These are phyloP conservation scores for Steinernema feltiae DNA, from an alignment of 1,140 invertebrate species.

Conservation along the genomic window DNA sequence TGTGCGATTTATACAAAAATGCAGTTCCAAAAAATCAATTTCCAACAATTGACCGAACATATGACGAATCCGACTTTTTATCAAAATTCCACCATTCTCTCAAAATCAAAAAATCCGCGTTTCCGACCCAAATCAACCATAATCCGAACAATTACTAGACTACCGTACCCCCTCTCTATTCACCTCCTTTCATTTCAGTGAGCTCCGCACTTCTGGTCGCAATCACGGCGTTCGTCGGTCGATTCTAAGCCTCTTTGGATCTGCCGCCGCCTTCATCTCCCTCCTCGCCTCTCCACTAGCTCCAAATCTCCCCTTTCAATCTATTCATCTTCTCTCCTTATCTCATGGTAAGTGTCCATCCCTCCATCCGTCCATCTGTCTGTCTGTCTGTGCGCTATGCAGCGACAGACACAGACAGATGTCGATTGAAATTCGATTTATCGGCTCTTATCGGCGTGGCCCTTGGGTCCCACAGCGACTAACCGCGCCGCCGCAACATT, in stretches of 20 bases:
- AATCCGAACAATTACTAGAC: too few species aligned
- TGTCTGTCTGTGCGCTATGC: too few species aligned
- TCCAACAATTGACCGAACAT: too few species aligned
- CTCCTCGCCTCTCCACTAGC: background rate
- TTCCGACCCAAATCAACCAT: too few species aligned
- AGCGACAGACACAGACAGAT: background rate
- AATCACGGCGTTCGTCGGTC: background rate
- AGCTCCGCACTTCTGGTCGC: background rate
- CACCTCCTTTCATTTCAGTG: background rate
- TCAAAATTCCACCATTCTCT: too few species aligned
- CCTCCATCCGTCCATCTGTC: too few species aligned
- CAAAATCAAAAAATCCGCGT: too few species aligned
- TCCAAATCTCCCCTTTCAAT: background rate
- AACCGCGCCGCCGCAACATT: background rate
- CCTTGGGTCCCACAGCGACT: background rate
- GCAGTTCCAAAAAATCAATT: too few species aligned
- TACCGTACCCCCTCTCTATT: too few species aligned
- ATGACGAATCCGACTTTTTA: too few species aligned
- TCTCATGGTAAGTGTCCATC: slow-evolving; percentile 2
- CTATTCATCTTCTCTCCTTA: slow-evolving; percentile 4
- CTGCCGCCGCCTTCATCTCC: background rate
- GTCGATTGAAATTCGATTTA: slow-evolving; percentile 10
- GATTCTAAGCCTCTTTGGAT: background rate
- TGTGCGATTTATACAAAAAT: too few species aligned
- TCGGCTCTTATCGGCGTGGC: background rate